Evolutionary conservation across 1,140 invertebrate genomes (phyloP).

Genomic region (Diorhabda carinulata): DNA sequence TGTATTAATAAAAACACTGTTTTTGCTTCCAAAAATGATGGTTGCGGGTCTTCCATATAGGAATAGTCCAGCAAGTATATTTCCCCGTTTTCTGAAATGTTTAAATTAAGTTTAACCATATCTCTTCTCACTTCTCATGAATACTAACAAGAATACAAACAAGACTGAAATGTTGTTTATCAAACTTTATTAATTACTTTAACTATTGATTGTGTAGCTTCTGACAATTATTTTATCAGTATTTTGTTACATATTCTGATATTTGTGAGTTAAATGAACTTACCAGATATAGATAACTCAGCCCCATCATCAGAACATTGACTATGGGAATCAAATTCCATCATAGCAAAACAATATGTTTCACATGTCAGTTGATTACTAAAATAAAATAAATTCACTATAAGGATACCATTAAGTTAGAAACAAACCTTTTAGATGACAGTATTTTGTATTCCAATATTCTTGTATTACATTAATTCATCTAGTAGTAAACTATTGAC

Average conservation of each 20-base stretch:
- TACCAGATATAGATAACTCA: slow-evolving; percentile 38
- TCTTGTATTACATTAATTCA: neutral
- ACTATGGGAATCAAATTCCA: slow-evolving; percentile 41
- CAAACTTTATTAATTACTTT: no score
- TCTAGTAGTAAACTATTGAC: neutral
- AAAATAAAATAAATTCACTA: slow-evolving; percentile 7
- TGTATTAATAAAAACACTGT: slow-evolving; percentile 70
- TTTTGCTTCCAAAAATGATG: slow-evolving; percentile 57
- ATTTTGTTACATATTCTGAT: neutral
- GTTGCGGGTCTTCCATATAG: slow-evolving; percentile 37
- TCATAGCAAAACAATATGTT: slow-evolving; percentile 25
- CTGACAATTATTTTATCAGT: neutral
- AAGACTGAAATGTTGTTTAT: no score
- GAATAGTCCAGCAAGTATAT: slow-evolving; percentile 32
- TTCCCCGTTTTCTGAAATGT: slow-evolving; percentile 31
- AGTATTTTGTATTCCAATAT: neutral
- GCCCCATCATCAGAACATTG: slow-evolving; percentile 41
- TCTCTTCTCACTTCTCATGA: no score
- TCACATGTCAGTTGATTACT: slow-evolving; percentile 15
- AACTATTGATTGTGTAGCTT: no score
- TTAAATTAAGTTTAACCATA: neutral
- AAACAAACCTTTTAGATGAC: neutral
- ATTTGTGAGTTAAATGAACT: slow-evolving; percentile 11
- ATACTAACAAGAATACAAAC: no score
- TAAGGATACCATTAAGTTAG: neutral